These are phyloP conservation scores for Cacoxenus indagator DNA, from an alignment of 2,888 invertebrate genomes.

Conservation along the genomic window DNA sequence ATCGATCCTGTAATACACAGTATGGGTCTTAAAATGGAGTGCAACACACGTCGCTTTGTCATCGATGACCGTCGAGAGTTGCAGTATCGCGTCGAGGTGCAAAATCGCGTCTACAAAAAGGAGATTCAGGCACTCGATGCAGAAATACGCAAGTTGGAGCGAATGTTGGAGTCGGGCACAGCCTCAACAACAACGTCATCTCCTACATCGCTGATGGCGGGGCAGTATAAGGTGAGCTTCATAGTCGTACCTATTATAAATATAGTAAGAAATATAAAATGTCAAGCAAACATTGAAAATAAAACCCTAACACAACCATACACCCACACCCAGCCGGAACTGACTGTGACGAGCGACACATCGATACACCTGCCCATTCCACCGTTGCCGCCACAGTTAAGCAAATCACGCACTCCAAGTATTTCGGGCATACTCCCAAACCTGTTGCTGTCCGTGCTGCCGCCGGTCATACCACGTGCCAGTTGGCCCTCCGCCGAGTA, in stretches of 20 bases:
- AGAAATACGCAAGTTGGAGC: slow-evolving; percentile 83
- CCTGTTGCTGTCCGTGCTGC: slow-evolving; percentile 79
- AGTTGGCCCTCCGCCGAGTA: slow-evolving; percentile 84
- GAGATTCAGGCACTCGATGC: slow-evolving; percentile 85
- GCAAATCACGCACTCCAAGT: slow-evolving; percentile 75
- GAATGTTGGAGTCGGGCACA: slow-evolving; percentile 77
- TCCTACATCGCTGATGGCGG: slow-evolving; percentile 63
- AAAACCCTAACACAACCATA: background rate
- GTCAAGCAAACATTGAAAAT: background rate
- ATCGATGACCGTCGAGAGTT: slow-evolving; percentile 87
- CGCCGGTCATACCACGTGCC: slow-evolving; percentile 82
- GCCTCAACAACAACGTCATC: slow-evolving; percentile 73
- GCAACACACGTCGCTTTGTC: slow-evolving; percentile 87
- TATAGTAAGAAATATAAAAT: no score
- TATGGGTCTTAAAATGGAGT: slow-evolving; percentile 89
- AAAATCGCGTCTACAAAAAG: slow-evolving; percentile 88
- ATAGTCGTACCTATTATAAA: no score
- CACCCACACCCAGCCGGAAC: slow-evolving; percentile 55
- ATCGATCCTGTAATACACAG: slow-evolving; percentile 89
- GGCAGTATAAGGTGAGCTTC: slow-evolving; percentile 55
- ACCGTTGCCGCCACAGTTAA: slow-evolving; percentile 33
- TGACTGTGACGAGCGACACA: slow-evolving; percentile 62
- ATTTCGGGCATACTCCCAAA: slow-evolving; percentile 80
- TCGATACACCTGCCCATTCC: slow-evolving; percentile 38
- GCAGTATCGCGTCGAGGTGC: slow-evolving; percentile 89